These are phyloP conservation scores for Perca schrenkii DNA, from an alignment of 2,113 vertebrate genomes.

Conservation along the genomic window DNA sequence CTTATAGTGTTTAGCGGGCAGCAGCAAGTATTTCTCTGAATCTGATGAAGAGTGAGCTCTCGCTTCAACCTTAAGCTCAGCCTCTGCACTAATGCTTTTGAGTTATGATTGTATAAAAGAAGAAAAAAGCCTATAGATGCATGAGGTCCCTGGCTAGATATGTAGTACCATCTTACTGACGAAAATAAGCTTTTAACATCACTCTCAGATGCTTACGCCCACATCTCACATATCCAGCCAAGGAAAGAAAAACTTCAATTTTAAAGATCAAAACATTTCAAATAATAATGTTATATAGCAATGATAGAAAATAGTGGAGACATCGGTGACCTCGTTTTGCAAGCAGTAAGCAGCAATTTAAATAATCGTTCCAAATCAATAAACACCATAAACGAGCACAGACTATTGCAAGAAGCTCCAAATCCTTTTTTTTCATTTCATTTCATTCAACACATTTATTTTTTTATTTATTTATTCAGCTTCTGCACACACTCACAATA, in stretches of 20 bases:
- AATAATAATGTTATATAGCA: background rate
- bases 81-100: constrained; percentile 36
- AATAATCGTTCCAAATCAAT: constrained; percentile 11
- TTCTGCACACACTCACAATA: background rate
- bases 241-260: background rate
- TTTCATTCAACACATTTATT: constrained; percentile 2
- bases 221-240: background rate
- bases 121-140: background rate
- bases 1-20: constrained; percentile 38
- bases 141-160: background rate
- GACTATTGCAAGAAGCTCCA: background rate
- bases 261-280: background rate
- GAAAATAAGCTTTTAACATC: background rate
- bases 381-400: background rate
- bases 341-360: background rate
- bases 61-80: constrained; percentile 20
- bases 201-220: background rate
- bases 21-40: constrained; percentile 55
- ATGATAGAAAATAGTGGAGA: background rate
- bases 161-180: background rate
- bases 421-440: background rate
- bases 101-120: background rate
- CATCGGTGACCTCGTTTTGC: background rate
- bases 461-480: background rate
- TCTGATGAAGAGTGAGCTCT: constrained; percentile 42